These are phyloP conservation scores for Dolichotis patagonum DNA, from an alignment of 2,113 vertebrate genomes.

Conservation along the genomic window DNA sequence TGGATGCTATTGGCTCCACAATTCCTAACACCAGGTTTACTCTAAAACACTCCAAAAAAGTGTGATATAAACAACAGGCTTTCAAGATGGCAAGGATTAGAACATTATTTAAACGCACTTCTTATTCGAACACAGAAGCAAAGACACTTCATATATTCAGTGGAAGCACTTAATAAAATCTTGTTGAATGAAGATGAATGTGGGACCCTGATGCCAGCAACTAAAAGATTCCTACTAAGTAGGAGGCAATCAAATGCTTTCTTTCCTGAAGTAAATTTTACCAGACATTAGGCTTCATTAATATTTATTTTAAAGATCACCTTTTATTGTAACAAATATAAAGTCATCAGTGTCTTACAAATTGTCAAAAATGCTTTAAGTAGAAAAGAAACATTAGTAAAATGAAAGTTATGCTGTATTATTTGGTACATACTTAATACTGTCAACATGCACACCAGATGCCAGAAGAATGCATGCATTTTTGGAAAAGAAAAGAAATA, in stretches of 20 bases:
- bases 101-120: conserved; percentile 38
- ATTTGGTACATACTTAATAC: conserved; percentile 81
- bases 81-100: background rate
- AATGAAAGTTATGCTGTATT: conserved; percentile 79
- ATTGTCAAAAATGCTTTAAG: conserved; percentile 85
- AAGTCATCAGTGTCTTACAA: conserved; percentile 87
- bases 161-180: conserved; percentile 40
- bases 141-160: background rate
- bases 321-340: conserved; percentile 89
- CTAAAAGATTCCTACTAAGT: background rate
- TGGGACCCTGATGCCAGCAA: conserved; percentile 1
- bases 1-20: background rate
- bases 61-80: background rate
- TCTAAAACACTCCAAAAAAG: background rate
- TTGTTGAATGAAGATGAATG: conserved; percentile 16
- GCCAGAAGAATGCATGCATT: conserved; percentile 84
- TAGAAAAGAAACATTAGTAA: conserved; percentile 87
- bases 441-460: conserved; percentile 84
- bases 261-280: conserved; percentile 63
- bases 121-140: background rate
- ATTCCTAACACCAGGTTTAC: background rate
- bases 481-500: conserved; percentile 61
- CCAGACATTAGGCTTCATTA: conserved; percentile 77
- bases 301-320: conserved; percentile 83
- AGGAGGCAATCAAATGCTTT: conserved; percentile 36